A percentile compares a stretch with the other conserved stretches of the same genome.
phyloP scores from a whole-genome alignment of 2,113 vertebrate species.

The Noctilio leporinus region DNA sequence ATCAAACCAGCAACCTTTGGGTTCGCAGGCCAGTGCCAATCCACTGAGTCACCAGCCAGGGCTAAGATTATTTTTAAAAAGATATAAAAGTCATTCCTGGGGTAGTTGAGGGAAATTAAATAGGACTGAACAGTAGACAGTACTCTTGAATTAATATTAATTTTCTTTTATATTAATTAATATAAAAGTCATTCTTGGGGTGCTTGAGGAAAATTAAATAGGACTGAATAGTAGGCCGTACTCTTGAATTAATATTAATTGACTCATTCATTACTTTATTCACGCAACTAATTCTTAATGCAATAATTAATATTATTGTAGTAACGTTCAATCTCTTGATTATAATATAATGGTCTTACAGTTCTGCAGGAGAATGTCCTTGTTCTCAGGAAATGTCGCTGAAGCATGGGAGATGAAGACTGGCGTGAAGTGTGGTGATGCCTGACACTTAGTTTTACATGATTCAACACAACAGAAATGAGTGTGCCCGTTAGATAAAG shows the following conservation, averaged over 20 bases:
- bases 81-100: background rate
- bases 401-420: background rate
- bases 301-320: background rate
- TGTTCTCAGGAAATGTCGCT: background rate
- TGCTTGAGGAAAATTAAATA: background rate
- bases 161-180: too few relatives aligned
- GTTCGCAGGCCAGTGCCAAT: too few relatives aligned
- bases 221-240: background rate
- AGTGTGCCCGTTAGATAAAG: background rate
- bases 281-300: too few relatives aligned
- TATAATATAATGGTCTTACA: background rate
- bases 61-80: background rate
- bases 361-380: background rate
- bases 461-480: background rate
- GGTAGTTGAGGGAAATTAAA: background rate
- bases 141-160: background rate
- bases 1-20: too few relatives aligned
- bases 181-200: background rate
- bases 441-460: background rate
- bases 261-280: too few relatives aligned
- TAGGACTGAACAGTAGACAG: background rate
- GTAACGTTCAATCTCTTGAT: background rate
- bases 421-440: background rate
- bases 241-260: background rate
- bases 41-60: too few relatives aligned